These are phyloP conservation scores for Ia io DNA, from an alignment of 2,113 vertebrate genomes.

Conservation along the genomic window DNA sequence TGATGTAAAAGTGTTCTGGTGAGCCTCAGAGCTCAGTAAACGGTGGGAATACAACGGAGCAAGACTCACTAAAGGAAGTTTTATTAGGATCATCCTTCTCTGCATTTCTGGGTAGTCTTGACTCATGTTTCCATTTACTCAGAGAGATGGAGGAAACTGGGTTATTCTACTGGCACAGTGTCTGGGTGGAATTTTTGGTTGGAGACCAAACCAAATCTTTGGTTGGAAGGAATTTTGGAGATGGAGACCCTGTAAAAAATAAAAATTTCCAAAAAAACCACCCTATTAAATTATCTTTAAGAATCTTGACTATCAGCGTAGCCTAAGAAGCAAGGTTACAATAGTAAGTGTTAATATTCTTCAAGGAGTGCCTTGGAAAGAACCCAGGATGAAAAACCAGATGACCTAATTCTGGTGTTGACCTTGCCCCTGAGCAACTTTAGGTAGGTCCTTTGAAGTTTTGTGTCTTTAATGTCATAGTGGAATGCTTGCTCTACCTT, in stretches of 20 bases:
- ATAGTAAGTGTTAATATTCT: background rate
- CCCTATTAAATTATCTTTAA: background rate
- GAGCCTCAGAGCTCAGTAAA: background rate
- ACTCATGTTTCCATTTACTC: background rate
- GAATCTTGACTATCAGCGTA: background rate
- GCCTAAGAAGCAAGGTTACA: background rate
- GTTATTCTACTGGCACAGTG: background rate
- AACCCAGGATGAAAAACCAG: background rate
- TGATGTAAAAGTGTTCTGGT: background rate
- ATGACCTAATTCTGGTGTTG: background rate
- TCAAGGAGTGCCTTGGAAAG: background rate
- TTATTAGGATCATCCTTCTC: background rate
- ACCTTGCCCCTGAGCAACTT: background rate
- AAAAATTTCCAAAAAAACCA: background rate
- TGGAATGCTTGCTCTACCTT: background rate
- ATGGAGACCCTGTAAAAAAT: background rate
- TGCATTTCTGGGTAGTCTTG: background rate
- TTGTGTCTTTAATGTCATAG: background rate
- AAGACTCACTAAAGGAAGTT: background rate
- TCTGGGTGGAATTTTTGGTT: background rate
- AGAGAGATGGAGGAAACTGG: background rate
- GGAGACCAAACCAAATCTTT: background rate
- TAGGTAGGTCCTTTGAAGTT: background rate
- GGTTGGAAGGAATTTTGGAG: background rate
- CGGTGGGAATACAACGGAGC: accelerated